These are phyloP conservation scores for Platyrinchus mystaceus DNA, from an alignment of 2,797 vertebrate genomes.

Conservation along the genomic window DNA sequence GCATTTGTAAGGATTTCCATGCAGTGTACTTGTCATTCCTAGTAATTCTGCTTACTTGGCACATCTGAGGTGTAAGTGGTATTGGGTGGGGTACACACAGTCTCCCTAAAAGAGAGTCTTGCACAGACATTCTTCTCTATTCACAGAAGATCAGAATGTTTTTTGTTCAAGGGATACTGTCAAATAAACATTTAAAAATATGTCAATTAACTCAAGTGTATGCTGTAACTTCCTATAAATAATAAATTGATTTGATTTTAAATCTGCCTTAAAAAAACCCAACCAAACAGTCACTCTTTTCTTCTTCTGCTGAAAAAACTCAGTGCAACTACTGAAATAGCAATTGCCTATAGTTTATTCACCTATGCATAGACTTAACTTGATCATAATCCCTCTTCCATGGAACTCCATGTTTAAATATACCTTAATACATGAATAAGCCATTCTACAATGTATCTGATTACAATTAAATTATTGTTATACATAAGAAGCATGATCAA, in stretches of 20 bases:
- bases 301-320: not conserved
- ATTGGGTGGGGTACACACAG: not conserved
- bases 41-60: not conserved
- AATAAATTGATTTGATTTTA: not conserved
- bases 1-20: not conserved
- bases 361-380: not conserved
- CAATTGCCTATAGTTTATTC: not conserved
- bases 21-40: not conserved
- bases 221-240: not conserved
- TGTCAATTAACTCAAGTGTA: not conserved
- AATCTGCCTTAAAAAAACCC: not conserved
- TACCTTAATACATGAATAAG: not conserved
- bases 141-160: not conserved
- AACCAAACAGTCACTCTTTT: not conserved
- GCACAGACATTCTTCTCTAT: not conserved
- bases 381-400: not conserved
- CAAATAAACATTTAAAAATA: not conserved
- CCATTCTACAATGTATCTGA: not conserved
- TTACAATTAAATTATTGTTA: not conserved
- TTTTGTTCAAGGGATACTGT: not conserved
- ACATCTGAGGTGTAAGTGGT: not conserved
- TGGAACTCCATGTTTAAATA: not conserved
- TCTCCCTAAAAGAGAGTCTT: not conserved
- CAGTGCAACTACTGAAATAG: not conserved
- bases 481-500: not conserved